phyloP scores from a whole-genome alignment of 2,888 invertebrate genomes.

The Linyphia triangularis region DNA sequence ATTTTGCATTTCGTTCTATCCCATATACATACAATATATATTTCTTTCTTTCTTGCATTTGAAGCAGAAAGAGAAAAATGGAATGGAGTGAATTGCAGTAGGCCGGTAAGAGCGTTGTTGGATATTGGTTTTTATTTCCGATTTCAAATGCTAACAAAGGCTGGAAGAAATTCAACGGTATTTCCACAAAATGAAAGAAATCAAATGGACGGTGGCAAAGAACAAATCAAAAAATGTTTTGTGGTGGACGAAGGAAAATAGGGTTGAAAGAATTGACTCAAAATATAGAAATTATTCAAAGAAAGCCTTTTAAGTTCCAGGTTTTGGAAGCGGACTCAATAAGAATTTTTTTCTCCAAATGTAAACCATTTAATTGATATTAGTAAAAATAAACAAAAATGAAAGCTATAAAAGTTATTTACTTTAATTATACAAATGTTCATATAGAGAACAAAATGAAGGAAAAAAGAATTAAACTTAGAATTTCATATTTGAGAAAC shows the following conservation, averaged over 20 bases:
- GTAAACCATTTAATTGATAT: no score
- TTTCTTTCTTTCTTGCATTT: slow-evolving; percentile 33
- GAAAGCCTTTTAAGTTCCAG: no score
- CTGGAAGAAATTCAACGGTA: not conserved
- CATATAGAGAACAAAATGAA: no score
- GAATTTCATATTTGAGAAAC: no score
- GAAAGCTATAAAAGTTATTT: no score
- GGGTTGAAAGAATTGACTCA: not conserved
- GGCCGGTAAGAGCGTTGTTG: slow-evolving; percentile 54
- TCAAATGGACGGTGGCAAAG: slow-evolving; percentile 68
- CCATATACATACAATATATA: slow-evolving; percentile 63
- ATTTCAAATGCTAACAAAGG: slow-evolving; percentile 74
- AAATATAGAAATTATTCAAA: no score
- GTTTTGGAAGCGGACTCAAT: no score
- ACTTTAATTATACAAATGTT: no score
- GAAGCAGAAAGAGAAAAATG: slow-evolving; percentile 50
- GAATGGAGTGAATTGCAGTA: slow-evolving; percentile 33
- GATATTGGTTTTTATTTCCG: slow-evolving; percentile 75
- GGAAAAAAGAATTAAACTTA: no score
- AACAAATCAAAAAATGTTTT: slow-evolving; percentile 43
- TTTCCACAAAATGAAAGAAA: slow-evolving; percentile 72
- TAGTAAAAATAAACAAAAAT: no score
- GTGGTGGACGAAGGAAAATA: not conserved
- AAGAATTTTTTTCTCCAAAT: no score
- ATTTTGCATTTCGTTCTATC: slow-evolving; percentile 72